A percentile compares a stretch with the other conserved stretches of the same genome.
Conservation (phyloP, 1,140 invertebrate genomes). For the Brachionus plicatilis region DNA sequence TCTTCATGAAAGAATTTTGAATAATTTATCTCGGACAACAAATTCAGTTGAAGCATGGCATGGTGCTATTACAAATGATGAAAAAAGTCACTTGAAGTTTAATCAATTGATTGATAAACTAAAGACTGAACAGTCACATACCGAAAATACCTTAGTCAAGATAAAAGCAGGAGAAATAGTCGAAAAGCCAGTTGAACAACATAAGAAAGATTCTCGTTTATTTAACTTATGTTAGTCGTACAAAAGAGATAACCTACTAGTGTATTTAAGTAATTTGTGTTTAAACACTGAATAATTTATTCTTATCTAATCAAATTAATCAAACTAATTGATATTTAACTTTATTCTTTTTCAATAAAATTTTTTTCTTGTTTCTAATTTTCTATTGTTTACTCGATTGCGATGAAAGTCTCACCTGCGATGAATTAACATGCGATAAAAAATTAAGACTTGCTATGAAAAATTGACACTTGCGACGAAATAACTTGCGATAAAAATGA, state of each 20-base stretch:
- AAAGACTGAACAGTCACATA: background rate
- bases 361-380: background rate
- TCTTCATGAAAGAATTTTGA: background rate
- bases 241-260: background rate
- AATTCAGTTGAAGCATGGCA: background rate
- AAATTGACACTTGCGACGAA: background rate
- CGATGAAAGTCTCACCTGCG: background rate
- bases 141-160: background rate
- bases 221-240: background rate
- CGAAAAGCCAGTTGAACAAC: background rate
- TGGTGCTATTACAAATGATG: background rate
- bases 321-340: background rate
- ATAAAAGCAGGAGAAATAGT: background rate
- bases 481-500: background rate
- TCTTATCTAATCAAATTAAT: background rate
- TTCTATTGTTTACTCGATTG: background rate
- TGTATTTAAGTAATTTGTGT: background rate
- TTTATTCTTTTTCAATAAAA: background rate
- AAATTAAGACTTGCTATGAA: background rate
- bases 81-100: background rate
- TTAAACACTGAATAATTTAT: background rate
- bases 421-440: background rate
- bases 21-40: background rate
- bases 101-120: background rate
- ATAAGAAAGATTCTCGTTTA: background rate